Conservation (phyloP, 2,888 invertebrate species). For the Hartigia nigra region DNA sequence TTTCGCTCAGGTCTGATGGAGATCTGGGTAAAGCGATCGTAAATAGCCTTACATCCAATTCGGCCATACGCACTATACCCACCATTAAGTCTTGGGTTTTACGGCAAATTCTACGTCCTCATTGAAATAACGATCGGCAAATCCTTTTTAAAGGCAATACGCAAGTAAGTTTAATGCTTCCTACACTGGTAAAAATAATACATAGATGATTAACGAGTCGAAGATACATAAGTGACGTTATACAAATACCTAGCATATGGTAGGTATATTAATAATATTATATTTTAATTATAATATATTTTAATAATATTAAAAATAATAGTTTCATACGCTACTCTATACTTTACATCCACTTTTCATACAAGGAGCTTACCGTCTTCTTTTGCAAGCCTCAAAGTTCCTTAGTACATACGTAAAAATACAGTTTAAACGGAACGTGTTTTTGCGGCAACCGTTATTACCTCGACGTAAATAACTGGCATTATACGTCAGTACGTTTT, state of each 20-base stretch:
- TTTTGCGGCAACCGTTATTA: neutral
- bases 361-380: neutral
- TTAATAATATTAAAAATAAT: neutral
- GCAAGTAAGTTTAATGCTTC: neutral
- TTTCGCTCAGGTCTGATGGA: slow-evolving; percentile 20
- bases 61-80: neutral
- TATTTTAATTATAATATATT: no score
- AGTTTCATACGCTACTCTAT: neutral
- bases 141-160: neutral
- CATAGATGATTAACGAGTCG: slow-evolving; percentile 21
- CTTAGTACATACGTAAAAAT: neutral
- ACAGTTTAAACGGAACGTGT: neutral
- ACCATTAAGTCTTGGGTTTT: neutral
- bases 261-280: no score
- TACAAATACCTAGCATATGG: neutral
- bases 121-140: neutral
- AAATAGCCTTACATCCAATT: slow-evolving; percentile 1
- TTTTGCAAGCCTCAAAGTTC: neutral
- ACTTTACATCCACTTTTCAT: neutral
- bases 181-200: neutral
- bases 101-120: neutral
- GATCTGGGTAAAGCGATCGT: slow-evolving; percentile 6
- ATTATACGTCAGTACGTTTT: slow-evolving; percentile 20
- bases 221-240: neutral
- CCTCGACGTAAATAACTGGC: slow-evolving; percentile 23